Conservation (phyloP, 2,113 vertebrate species). For the Larimichthys polyactis region DNA sequence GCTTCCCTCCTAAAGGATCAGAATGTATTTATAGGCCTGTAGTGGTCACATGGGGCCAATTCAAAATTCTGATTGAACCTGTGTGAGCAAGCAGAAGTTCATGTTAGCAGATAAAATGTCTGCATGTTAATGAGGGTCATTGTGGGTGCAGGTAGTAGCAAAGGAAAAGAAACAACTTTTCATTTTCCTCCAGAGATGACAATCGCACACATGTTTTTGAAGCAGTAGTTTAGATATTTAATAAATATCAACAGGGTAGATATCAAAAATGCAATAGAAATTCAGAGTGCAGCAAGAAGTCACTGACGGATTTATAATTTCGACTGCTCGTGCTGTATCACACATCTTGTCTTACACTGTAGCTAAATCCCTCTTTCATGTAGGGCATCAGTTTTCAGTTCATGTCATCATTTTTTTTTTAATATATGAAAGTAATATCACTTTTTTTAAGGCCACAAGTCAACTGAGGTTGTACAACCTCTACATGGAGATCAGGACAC, state of each 20-base stretch:
- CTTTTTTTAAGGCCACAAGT: neutral
- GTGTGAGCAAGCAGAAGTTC: neutral
- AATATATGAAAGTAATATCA: neutral
- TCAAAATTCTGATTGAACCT: neutral
- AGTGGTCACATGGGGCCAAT: neutral
- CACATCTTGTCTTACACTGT: conserved; percentile 1
- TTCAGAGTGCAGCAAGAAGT: conserved; percentile 31
- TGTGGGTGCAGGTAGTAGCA: neutral
- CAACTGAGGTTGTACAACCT: neutral
- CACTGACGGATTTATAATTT: conserved; percentile 1
- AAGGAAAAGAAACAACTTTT: neutral
- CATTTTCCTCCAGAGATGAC: neutral
- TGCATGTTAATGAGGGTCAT: neutral
- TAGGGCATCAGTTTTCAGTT: neutral
- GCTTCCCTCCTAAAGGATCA: neutral
- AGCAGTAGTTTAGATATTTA: conserved; percentile 3
- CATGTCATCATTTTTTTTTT: neutral
- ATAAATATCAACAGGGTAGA: conserved; percentile 6
- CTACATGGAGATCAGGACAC: neutral
- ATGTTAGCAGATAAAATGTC: conserved; percentile 6
- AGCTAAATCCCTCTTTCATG: neutral
- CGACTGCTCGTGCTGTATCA: neutral
- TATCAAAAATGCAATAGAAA: conserved; percentile 27
- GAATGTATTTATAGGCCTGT: neutral
- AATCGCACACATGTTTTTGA: neutral